These are phyloP conservation scores for Anolis sagrei DNA, from an alignment of 2,113 vertebrate species.

Conservation along the genomic window DNA sequence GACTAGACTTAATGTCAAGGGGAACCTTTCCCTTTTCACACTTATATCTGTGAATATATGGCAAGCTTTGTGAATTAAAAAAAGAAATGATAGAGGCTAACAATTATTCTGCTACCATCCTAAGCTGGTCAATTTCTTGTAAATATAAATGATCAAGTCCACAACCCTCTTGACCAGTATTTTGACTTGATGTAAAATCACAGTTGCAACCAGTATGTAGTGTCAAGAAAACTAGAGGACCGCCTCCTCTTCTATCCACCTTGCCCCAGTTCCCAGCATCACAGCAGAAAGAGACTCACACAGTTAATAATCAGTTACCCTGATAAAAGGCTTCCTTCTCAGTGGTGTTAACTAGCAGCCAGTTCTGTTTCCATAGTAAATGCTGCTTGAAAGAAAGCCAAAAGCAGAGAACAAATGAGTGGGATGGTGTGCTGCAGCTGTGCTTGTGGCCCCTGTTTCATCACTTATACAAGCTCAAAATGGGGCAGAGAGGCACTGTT, in stretches of 20 bases:
- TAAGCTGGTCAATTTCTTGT: neutral
- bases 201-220: neutral
- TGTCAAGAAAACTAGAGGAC: neutral
- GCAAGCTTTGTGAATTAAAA: neutral
- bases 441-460: neutral
- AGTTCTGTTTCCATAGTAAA: neutral
- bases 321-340: neutral
- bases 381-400: neutral
- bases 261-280: neutral
- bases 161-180: too few species aligned
- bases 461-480: neutral
- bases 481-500: neutral
- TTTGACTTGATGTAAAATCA: neutral
- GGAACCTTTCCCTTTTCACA: too few species aligned
- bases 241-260: neutral
- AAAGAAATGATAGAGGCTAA: neutral
- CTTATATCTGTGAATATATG: neutral
- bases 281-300: too few species aligned
- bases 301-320: neutral
- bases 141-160: neutral
- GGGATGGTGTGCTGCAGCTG: neutral
- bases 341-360: neutral
- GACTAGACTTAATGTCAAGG: too few species aligned
- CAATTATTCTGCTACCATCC: neutral
- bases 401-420: neutral